Percentiles rank a stretch among this genome's conserved stretches.
Conservation (phyloP, 2,113 vertebrate genomes). For the Lepisosteus osseus region DNA sequence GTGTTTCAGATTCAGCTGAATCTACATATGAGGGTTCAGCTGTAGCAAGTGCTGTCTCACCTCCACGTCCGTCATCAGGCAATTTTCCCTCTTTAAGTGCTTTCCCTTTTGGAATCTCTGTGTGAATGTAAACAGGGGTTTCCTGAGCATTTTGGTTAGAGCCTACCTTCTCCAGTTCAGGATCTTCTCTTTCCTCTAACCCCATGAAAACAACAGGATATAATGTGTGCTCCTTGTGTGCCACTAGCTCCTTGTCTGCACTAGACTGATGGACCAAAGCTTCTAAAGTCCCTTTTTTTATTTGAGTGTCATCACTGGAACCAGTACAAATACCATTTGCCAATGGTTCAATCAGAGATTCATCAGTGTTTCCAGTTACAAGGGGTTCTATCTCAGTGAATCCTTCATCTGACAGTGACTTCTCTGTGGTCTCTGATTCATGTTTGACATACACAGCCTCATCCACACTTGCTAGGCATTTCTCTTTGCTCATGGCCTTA, state of each 20-base stretch:
- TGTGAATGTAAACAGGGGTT: constrained; percentile 23
- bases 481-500: constrained; percentile 76
- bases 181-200: constrained; percentile 45
- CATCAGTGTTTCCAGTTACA: background rate
- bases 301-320: background rate
- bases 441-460: background rate
- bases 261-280: background rate
- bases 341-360: background rate
- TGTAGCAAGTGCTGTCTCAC: background rate
- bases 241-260: background rate
- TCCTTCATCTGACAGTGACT: constrained; percentile 67
- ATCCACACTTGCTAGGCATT: constrained; percentile 49
- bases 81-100: background rate
- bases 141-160: constrained; percentile 49
- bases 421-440: constrained; percentile 42
- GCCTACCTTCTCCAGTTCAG: constrained; percentile 49
- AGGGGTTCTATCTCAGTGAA: constrained; percentile 66
- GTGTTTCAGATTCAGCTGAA: background rate
- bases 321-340: background rate
- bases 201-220: background rate
- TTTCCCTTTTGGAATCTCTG: constrained; percentile 21
- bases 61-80: background rate
- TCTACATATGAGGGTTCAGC: background rate
- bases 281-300: background rate
- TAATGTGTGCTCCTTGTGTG: background rate